These are phyloP conservation scores for Marasmarcha lunaedactyla DNA, from an alignment of 2,888 invertebrate species.

Conservation along the genomic window DNA sequence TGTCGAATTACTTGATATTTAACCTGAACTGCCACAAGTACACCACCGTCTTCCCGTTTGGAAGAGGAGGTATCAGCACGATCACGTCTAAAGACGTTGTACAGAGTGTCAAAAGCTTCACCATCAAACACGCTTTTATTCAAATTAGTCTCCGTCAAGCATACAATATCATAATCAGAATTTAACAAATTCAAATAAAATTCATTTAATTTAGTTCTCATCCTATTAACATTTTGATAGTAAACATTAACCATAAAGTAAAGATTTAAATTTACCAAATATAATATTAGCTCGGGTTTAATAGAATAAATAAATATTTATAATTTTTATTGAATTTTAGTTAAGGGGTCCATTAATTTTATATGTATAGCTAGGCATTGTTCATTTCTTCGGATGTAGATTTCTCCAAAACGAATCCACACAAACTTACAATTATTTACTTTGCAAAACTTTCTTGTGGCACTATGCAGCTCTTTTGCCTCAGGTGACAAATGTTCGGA, in stretches of 20 bases:
- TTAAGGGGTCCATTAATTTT: constrained; percentile 1
- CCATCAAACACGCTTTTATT: constrained; percentile 6
- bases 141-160: constrained; percentile 6
- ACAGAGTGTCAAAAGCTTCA: constrained; percentile 4
- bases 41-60: constrained; percentile 11
- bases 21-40: constrained; percentile 12
- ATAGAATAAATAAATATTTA: not conserved
- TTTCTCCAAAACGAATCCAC: constrained; percentile 6
- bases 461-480: constrained; percentile 5
- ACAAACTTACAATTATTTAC: constrained; percentile 6
- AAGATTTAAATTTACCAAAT: too few relatives aligned
- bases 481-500: constrained; percentile 12
- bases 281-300: not conserved
- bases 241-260: constrained; percentile 1
- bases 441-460: constrained; percentile 1
- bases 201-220: constrained; percentile 4
- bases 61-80: not conserved
- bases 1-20: constrained; percentile 8
- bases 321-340: not conserved
- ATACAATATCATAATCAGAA: constrained; percentile 6
- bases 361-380: constrained; percentile 1
- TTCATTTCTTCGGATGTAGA: constrained; percentile 6
- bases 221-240: constrained; percentile 8
- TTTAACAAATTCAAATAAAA: constrained; percentile 4
- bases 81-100: constrained; percentile 3